Conservation (phyloP, 2,797 vertebrate genomes). For the Enteromius treurensis region DNA sequence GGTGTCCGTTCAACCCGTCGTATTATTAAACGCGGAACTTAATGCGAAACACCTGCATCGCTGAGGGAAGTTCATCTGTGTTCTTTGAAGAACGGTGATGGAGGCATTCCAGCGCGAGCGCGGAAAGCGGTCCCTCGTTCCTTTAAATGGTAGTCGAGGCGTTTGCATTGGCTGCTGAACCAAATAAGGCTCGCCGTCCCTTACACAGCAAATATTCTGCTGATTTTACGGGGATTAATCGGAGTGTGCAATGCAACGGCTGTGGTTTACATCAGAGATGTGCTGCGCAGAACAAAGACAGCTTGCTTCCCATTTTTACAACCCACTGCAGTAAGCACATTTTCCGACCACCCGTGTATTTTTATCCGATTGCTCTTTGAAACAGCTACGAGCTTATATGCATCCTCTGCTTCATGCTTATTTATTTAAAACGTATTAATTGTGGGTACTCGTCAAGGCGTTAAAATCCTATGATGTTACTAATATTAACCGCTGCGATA, state of each 20-base stretch:
- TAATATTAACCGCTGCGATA: not conserved
- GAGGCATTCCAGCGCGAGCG: conserved; percentile 51
- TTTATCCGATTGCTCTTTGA: conserved; percentile 22
- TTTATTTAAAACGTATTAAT: not conserved
- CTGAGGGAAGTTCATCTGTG: conserved; percentile 7
- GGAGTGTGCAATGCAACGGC: conserved; percentile 39
- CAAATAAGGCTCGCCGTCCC: conserved; percentile 62
- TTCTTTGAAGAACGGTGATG: conserved; percentile 6
- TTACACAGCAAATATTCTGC: conserved; percentile 73
- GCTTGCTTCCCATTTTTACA: conserved; percentile 39
- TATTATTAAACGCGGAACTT: not conserved
- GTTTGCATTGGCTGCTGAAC: conserved; percentile 64
- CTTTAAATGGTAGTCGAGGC: conserved; percentile 57
- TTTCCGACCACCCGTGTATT: conserved; percentile 29
- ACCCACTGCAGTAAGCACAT: conserved; percentile 40
- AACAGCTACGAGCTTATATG: not conserved
- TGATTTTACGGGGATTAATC: conserved; percentile 64
- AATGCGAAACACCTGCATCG: conserved; percentile 46
- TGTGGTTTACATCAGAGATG: conserved; percentile 25
- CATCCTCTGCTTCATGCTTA: not conserved
- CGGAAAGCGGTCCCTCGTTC: conserved; percentile 50
- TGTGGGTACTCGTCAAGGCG: not conserved
- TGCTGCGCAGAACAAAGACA: conserved; percentile 50
- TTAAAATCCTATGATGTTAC: not conserved
- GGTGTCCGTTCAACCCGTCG: not conserved